Percentiles rank a stretch among this genome's conserved stretches.
Conservation (phyloP, 2,888 invertebrate species). For the Molorchus minor region DNA sequence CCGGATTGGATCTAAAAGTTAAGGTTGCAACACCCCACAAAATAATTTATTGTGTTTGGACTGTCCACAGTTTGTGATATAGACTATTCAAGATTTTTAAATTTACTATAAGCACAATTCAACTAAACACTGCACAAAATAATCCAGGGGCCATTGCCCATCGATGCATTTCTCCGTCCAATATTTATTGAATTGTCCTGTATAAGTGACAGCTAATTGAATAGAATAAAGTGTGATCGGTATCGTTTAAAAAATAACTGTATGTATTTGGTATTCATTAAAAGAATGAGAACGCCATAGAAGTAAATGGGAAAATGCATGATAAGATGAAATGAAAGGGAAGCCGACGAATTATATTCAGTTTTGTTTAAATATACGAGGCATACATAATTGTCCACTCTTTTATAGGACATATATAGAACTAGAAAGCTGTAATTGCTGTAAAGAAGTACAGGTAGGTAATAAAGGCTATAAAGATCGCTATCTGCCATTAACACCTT, state of each 20-base stretch:
- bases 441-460: too few relatives aligned
- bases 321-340: conserved; percentile 21
- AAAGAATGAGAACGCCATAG: conserved; percentile 10
- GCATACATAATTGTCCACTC: conserved; percentile 8
- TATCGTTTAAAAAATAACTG: conserved; percentile 10
- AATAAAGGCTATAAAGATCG: conserved; percentile 10
- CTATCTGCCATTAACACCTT: conserved; percentile 3
- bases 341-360: background rate
- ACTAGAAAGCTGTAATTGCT: conserved; percentile 20
- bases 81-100: too few relatives aligned
- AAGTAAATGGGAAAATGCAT: conserved; percentile 11
- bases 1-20: too few relatives aligned
- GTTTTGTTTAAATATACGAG: conserved; percentile 13
- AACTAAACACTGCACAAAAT: too few relatives aligned
- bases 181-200: too few relatives aligned
- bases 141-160: too few relatives aligned
- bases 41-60: too few relatives aligned
- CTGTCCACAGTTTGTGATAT: too few relatives aligned
- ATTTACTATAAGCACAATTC: too few relatives aligned
- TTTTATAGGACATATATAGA: conserved; percentile 6
- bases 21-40: too few relatives aligned
- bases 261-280: conserved; percentile 18
- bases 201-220: background rate
- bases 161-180: too few relatives aligned
- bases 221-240: conserved; percentile 1